Evolutionary conservation across 2,113 vertebrate genomes (phyloP).

Genomic region (Lagenorhynchus albirostris): DNA sequence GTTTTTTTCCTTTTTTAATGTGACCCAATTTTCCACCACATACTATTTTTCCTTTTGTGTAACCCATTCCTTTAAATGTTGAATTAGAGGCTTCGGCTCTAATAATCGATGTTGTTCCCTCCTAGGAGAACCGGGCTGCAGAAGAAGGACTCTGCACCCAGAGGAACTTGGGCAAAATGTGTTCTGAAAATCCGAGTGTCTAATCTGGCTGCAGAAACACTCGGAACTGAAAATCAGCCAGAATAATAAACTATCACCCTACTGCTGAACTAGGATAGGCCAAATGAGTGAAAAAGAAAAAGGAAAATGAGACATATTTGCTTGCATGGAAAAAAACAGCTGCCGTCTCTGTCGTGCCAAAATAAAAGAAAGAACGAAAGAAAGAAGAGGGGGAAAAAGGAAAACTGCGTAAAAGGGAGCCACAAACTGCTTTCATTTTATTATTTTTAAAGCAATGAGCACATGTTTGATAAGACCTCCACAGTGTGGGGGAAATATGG

Average conservation of each 20-base stretch:
- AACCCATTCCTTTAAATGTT: neutral
- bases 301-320: constrained; percentile 69
- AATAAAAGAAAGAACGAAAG: neutral
- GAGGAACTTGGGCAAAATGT: constrained; percentile 25
- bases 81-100: constrained; percentile 26
- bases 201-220: constrained; percentile 63
- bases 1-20: neutral
- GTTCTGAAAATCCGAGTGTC: constrained; percentile 69
- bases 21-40: constrained; percentile 21
- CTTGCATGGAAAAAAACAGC: constrained; percentile 73
- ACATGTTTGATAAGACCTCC: constrained; percentile 74
- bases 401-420: constrained; percentile 63
- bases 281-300: constrained; percentile 69
- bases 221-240: constrained; percentile 76
- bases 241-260: constrained; percentile 75
- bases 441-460: constrained; percentile 79
- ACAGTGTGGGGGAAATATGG: constrained; percentile 50
- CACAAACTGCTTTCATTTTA: constrained; percentile 74
- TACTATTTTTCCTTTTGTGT: neutral
- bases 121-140: neutral
- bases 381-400: neutral
- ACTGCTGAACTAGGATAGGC: constrained; percentile 68
- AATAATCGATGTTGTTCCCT: constrained; percentile 34
- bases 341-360: constrained; percentile 69
- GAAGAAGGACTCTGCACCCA: constrained; percentile 39